Evolutionary conservation across 2,797 vertebrate species (phyloP).

Genomic region (Xenentodon cancila): DNA sequence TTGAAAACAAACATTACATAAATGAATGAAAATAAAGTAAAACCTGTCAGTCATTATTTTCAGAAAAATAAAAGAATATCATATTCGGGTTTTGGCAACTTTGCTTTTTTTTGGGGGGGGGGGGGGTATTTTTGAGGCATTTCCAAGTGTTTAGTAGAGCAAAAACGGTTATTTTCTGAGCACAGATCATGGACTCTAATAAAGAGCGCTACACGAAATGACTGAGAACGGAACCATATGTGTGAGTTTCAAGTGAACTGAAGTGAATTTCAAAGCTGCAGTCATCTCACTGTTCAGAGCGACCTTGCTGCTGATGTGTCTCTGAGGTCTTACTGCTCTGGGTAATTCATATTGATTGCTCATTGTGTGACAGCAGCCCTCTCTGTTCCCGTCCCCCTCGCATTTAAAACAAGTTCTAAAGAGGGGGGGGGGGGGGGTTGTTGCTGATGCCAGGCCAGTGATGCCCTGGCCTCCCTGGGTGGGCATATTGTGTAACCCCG

Average conservation of each 20-base stretch:
- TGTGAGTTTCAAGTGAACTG: slow-evolving; percentile 64
- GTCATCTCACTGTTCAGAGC: slow-evolving; percentile 73
- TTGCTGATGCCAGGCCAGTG: slow-evolving; percentile 54
- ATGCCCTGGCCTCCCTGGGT: slow-evolving; percentile 71
- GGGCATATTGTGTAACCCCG: slow-evolving; percentile 56
- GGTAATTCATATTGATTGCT: slow-evolving; percentile 83
- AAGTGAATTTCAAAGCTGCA: slow-evolving; percentile 77
- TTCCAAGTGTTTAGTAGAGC: slow-evolving; percentile 16
- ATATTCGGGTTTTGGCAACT: not conserved
- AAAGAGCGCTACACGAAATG: slow-evolving; percentile 51
- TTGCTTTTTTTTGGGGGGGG: not conserved
- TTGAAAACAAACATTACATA: not conserved
- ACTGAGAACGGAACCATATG: slow-evolving; percentile 57
- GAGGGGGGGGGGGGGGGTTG: slow-evolving; percentile 36
- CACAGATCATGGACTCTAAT: slow-evolving; percentile 22
- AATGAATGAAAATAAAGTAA: not conserved
- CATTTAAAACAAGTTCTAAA: slow-evolving; percentile 56
- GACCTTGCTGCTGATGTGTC: slow-evolving; percentile 80
- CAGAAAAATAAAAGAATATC: too few species aligned
- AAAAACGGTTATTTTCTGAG: slow-evolving; percentile 11
- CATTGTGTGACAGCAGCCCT: slow-evolving; percentile 78
- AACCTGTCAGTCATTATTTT: not conserved
- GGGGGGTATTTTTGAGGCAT: slow-evolving; percentile 20
- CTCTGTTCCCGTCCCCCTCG: slow-evolving; percentile 63
- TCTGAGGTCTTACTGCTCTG: slow-evolving; percentile 79